Conservation (phyloP, 2,113 vertebrate species). For the Pseudorectes ferrugineus region DNA sequence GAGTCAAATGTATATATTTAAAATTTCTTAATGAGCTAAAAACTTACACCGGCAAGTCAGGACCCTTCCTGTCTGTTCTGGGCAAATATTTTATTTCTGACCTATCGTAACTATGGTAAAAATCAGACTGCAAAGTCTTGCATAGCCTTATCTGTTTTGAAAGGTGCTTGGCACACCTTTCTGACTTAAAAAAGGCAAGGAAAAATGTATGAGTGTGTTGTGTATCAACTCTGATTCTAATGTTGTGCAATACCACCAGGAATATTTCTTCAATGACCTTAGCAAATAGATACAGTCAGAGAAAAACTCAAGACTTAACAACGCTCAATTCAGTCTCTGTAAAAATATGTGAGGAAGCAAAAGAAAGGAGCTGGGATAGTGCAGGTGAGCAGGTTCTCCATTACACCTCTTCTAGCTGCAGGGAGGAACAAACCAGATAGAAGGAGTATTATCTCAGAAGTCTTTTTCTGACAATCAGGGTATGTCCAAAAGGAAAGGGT, state of each 20-base stretch:
- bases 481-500: background rate
- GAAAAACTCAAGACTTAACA: background rate
- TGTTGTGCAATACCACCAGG: background rate
- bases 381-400: background rate
- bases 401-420: background rate
- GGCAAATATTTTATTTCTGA: background rate
- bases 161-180: background rate
- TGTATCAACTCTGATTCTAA: background rate
- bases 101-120: background rate
- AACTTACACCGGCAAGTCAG: background rate
- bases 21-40: background rate
- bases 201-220: background rate
- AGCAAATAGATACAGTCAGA: background rate
- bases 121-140: background rate
- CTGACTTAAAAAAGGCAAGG: background rate
- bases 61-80: background rate
- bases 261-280: background rate
- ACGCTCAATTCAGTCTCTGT: background rate
- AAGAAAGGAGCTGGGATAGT: background rate
- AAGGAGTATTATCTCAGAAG: background rate
- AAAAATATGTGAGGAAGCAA: background rate
- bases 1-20: background rate
- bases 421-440: background rate
- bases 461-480: background rate
- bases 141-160: background rate